Percentiles rank a stretch among this genome's conserved stretches.
Evolutionary conservation across 2,113 vertebrate species (phyloP).

Genomic region (Coregonus clupeaformis): DNA sequence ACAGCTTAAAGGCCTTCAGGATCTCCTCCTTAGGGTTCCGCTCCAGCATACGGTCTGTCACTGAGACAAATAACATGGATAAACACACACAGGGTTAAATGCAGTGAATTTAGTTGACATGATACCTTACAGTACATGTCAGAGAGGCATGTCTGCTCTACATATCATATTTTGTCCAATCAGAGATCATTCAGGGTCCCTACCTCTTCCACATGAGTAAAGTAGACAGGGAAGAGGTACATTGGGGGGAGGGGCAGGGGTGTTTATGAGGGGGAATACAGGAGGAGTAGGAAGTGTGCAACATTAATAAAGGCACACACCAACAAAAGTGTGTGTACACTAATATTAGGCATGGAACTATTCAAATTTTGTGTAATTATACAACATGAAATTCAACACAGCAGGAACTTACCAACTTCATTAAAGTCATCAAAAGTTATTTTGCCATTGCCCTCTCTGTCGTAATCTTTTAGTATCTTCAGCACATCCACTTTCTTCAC

Average conservation of each 20-base stretch:
- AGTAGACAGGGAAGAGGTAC: no score
- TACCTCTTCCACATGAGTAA: no score
- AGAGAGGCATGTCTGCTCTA: no score
- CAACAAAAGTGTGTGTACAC: no score
- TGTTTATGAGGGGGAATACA: background rate
- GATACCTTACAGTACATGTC: no score
- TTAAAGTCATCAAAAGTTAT: conserved; percentile 95
- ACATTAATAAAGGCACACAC: background rate
- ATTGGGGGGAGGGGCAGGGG: no score
- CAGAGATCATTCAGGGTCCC: no score
- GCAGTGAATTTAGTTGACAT: no score
- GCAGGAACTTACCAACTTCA: conserved; percentile 83
- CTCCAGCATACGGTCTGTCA: conserved; percentile 92
- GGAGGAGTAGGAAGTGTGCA: no score
- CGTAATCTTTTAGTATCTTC: conserved; percentile 96
- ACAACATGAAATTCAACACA: background rate
- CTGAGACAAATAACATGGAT: conserved; percentile 62
- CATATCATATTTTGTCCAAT: no score
- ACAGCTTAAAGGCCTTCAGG: conserved; percentile 93
- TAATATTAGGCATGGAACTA: no score
- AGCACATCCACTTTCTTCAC: conserved; percentile 95
- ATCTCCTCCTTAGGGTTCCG: conserved; percentile 95
- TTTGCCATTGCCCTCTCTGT: conserved; percentile 87
- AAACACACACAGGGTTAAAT: background rate
- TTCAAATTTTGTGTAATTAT: no score